Base-by-base conservation (phyloP, 2,113 vertebrate genomes). In the Sorex fumeus region DNA sequence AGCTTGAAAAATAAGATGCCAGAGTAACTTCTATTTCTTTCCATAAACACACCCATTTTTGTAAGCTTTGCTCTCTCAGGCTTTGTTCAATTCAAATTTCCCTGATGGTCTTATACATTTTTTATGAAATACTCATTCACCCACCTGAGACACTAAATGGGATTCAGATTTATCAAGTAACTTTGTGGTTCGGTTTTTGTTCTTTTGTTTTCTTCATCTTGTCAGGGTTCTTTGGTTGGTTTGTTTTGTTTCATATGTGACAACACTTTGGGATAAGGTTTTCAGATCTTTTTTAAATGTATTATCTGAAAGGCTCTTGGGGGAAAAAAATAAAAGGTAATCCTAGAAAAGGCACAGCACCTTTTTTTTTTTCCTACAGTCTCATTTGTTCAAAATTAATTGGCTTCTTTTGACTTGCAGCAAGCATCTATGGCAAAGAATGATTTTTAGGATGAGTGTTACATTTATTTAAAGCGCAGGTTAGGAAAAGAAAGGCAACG, bases 121-220 rank as follows among this genome's bases (percentile, higher is more conserved):
- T 95, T 96, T 67, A 95, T 93, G 79, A 89, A 83, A 87, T 88
- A 47, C 91, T 92, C 47, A 83, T 90, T 96, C 81, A 77, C 76
- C 90, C 72, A 88, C 32, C 13, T 90, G 69, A 74, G 94, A 92
- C 87, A 72, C 69, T 72, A 57, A 88, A 25, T 82, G 45, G 57
- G 64, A 79, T 94, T 82, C 66, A 85, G 84, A 91, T 89, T 83
- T 50, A 87, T 88, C 32, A 69, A 60, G 25, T 83, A 28, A 36
- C 19, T 86, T 12, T 69, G 66, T 60, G 62, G 28, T 16, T 78
- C 71, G 32, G n/a, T 45, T 84, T 90, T 40, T 36, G 30, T 32
- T 64, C 27, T 32, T 34, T n/a, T 66, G 8, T 60, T 60, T 71
- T 23, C 28, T 72, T 83, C 19, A 23, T 19, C 16, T 69, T 50